phyloP scores from a whole-genome alignment of 1,140 invertebrate genomes.

The Drosophila virilis region DNA sequence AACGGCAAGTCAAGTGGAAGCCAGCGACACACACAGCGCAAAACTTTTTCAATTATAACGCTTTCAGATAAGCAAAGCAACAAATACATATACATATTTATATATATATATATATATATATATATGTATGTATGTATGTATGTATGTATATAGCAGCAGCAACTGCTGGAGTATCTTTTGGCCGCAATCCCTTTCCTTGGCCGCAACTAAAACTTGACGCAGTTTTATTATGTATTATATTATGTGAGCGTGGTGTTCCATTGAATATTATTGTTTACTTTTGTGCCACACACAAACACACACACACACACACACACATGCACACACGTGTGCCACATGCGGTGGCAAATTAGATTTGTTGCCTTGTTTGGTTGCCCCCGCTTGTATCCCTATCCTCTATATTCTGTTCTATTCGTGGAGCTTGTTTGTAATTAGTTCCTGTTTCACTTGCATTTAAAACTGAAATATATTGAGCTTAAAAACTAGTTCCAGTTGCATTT shows the following conservation, averaged over 20 bases:
- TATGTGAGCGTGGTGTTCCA: constrained; percentile 51
- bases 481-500: neutral
- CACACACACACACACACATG: constrained; percentile 4
- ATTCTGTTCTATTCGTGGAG: neutral
- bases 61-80: constrained; percentile 47
- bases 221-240: constrained; percentile 47
- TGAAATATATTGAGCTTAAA: neutral
- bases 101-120: too few species aligned
- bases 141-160: neutral
- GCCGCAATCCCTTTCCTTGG: neutral
- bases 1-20: constrained; percentile 61
- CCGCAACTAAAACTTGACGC: constrained; percentile 34
- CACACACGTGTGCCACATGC: neutral
- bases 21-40: constrained; percentile 43
- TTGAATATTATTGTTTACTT: constrained; percentile 49
- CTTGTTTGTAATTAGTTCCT: neutral
- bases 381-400: neutral
- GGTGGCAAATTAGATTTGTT: constrained; percentile 23
- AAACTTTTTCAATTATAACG: constrained; percentile 78
- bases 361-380: constrained; percentile 20
- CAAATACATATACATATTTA: neutral
- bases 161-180: constrained; percentile 21
- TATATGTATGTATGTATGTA: too few species aligned
- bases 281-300: constrained; percentile 27
- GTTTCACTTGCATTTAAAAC: neutral